Evolutionary conservation across 2,888 invertebrate genomes (phyloP), one percentile per base, ranked within the genome.

Genomic region (Oithona nana): DNA sequence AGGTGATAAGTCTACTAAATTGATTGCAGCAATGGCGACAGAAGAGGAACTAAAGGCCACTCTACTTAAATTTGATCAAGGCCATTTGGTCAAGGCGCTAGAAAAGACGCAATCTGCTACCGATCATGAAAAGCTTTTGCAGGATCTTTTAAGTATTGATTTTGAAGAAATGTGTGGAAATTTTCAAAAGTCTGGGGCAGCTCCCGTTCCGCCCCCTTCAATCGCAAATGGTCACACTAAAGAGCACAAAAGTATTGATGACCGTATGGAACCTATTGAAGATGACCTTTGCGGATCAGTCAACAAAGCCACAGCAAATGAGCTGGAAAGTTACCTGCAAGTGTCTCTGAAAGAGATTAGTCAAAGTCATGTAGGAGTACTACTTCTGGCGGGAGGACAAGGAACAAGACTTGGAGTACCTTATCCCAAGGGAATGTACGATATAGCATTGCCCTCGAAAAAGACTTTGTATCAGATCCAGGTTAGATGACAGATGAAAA

Each of bases 351-450:
- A 74, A 28, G 80, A 82, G 68, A 82, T 85, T 31, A 76, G 81
- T 57, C 74, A 79, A 39, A 79, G 80, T 3, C 79, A 78, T 71
- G 87, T 88, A 59, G 95, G 88, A 56, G 92, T 94, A 26, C 74
- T 98, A 61, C 76, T 98, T 3, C 78, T 98, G 73, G 97, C 97
- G 55, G 98, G 98, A 29, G 98, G 98, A 6, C 97, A 98, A 74
- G 98, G 97, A 1, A 97, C 95, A 0, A 79, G 98, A 62, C 79
- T 99, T 1, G 98, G 98, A 1, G 94, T 94, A 22, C 78, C 81
- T 51, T 84, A 88, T 70, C 98, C 98, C 0, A 99, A 99, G 78
- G 98, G 98, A 67, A 94, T 95, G 92, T 97, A 83, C 72, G 81
- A 90, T 71, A 86, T 95, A 50, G 87, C 85, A 0, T 74, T 97